These are phyloP conservation scores for Takifugu bimaculatus DNA, from an alignment of 2,113 vertebrate genomes.

Conservation along the genomic window DNA sequence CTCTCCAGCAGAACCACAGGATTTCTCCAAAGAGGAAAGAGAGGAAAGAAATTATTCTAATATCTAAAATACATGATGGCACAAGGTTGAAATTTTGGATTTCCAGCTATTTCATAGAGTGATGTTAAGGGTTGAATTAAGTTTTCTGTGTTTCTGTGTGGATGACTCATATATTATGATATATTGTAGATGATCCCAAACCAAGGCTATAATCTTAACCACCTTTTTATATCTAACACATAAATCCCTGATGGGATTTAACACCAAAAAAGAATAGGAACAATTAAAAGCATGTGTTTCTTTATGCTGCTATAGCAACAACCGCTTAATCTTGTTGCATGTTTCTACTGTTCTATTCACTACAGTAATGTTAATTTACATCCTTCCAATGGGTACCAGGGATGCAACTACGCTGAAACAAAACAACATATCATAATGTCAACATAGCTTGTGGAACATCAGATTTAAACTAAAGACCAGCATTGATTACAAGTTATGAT, in stretches of 20 bases:
- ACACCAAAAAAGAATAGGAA: constrained; percentile 14
- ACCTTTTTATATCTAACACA: constrained; percentile 22
- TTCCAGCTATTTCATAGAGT: too few relatives aligned
- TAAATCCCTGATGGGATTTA: constrained; percentile 34
- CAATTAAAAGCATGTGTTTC: constrained; percentile 53
- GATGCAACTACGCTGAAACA: constrained; percentile 9
- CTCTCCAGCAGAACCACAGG: too few relatives aligned
- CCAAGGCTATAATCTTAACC: constrained; percentile 20
- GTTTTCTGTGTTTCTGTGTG: too few relatives aligned
- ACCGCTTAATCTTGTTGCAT: constrained; percentile 42
- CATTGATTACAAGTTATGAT: constrained; percentile 21
- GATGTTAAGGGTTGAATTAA: too few relatives aligned
- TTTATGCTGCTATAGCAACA: constrained; percentile 28
- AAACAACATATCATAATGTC: not conserved
- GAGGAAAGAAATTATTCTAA: too few relatives aligned
- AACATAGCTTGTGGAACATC: constrained; percentile 22
- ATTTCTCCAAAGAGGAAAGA: too few relatives aligned
- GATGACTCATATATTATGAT: too few relatives aligned
- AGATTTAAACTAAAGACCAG: too few relatives aligned
- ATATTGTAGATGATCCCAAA: not conserved
- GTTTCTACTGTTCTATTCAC: constrained; percentile 47
- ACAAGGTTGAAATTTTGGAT: too few relatives aligned
- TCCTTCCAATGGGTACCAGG: too few relatives aligned
- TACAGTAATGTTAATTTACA: too few relatives aligned
- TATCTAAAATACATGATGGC: too few relatives aligned